Evolutionary conservation across 2,113 vertebrate species (phyloP).

Genomic region (Emydocephalus ijimae): DNA sequence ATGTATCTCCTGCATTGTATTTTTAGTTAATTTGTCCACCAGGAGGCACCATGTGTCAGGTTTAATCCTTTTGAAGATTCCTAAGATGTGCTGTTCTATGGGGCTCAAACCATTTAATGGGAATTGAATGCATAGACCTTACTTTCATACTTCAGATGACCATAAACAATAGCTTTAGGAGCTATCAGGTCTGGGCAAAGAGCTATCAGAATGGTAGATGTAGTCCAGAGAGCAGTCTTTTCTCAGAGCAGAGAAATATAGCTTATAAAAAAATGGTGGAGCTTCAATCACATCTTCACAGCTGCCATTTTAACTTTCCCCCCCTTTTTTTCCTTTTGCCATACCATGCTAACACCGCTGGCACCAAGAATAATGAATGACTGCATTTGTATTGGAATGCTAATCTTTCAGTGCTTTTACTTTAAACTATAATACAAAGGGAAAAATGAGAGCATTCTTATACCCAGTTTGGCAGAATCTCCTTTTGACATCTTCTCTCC

Average conservation of each 20-base stretch:
- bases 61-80: neutral
- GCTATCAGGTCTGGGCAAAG: neutral
- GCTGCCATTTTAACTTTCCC: neutral
- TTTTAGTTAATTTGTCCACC: neutral
- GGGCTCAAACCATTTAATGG: neutral
- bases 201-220: neutral
- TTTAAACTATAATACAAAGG: slow-evolving; percentile 47
- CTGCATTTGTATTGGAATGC: slow-evolving; percentile 41
- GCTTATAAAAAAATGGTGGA: neutral
- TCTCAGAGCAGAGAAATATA: neutral
- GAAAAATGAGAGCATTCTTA: slow-evolving; percentile 41
- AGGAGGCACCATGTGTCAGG: neutral
- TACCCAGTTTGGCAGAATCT: slow-evolving; percentile 53
- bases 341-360: neutral
- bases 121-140: neutral
- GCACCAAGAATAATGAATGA: slow-evolving; percentile 43
- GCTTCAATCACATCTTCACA: neutral
- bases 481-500: slow-evolving; percentile 53
- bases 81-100: neutral
- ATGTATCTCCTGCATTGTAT: neutral
- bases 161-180: neutral
- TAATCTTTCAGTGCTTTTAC: slow-evolving; percentile 47
- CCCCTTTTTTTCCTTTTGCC: neutral
- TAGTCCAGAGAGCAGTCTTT: neutral
- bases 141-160: neutral